Evolutionary conservation across 2,888 invertebrate genomes (phyloP).

Genomic region (Dinocampus coccinellae): DNA sequence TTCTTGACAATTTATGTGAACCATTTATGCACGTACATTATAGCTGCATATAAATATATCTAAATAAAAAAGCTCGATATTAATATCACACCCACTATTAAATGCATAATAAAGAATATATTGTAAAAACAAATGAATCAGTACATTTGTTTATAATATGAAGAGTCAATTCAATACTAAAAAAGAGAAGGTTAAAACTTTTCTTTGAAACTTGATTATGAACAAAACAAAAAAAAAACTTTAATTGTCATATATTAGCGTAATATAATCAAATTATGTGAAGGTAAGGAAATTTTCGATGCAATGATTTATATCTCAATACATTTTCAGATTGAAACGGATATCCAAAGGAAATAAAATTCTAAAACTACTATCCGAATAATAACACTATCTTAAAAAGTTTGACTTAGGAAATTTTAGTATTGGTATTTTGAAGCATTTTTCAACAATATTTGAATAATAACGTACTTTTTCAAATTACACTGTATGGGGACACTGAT

Average conservation of each 20-base stretch:
- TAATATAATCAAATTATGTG: not conserved
- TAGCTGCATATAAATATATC: not conserved
- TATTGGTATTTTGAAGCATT: not conserved
- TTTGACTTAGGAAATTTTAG: not conserved
- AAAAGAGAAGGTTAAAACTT: not conserved
- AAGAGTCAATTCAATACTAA: not conserved
- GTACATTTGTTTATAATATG: constrained; percentile 17
- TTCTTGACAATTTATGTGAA: not conserved
- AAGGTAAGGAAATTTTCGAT: not conserved
- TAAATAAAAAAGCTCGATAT: not conserved
- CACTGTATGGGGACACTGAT: not conserved
- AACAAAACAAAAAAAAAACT: not conserved
- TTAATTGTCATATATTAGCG: too few species aligned
- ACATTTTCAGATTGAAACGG: not conserved
- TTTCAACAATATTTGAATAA: not conserved
- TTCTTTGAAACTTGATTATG: not conserved
- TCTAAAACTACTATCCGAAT: not conserved
- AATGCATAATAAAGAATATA: not conserved
- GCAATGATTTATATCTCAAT: not conserved
- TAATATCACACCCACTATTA: not conserved
- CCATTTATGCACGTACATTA: not conserved
- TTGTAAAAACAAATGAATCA: not conserved
- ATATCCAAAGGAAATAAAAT: not conserved
- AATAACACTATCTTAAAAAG: not conserved
- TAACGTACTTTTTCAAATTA: not conserved